Conservation (phyloP, 2,113 vertebrate genomes). For the Loxodonta africana region DNA sequence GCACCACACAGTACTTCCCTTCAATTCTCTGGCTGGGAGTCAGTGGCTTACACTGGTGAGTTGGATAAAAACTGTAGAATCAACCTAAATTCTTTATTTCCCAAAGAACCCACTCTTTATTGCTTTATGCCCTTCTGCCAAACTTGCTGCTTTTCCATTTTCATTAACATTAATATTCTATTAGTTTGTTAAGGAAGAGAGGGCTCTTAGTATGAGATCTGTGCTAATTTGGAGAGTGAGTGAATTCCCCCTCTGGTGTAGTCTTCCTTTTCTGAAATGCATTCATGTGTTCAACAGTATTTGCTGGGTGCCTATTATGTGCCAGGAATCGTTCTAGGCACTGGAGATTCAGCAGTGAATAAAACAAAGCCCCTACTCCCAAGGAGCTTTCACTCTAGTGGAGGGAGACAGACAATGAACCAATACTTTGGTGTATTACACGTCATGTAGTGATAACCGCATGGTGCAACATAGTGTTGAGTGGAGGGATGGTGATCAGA, state of each 20-base stretch:
- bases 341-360: background rate
- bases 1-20: background rate
- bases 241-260: background rate
- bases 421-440: background rate
- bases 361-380: background rate
- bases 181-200: conserved; percentile 7
- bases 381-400: background rate
- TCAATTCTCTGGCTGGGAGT: background rate
- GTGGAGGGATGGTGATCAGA: background rate
- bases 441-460: background rate
- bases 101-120: background rate
- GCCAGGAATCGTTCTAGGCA: background rate
- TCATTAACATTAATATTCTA: background rate
- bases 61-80: conserved; percentile 44
- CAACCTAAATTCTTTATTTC: background rate
- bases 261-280: conserved; percentile 48
- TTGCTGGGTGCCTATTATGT: background rate
- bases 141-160: background rate
- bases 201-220: background rate
- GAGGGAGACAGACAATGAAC: background rate
- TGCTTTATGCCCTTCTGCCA: conserved; percentile 7
- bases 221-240: background rate
- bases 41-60: background rate
- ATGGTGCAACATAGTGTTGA: background rate
- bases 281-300: background rate